Conservation (phyloP, 53 echinoderm and acorn worm genomes). For the Paracentrotus lividus region DNA sequence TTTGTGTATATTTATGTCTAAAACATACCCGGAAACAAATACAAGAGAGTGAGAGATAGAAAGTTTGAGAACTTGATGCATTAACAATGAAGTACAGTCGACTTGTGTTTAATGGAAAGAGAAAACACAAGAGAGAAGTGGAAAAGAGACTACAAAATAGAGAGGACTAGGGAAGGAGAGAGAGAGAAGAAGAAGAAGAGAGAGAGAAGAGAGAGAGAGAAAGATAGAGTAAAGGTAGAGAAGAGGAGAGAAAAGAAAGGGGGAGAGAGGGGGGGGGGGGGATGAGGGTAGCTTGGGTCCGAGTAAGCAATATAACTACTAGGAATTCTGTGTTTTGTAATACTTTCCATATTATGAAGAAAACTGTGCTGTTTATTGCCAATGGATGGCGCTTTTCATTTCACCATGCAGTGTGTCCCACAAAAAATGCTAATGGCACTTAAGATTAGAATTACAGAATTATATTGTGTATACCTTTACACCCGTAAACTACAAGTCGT, state of each 20-base stretch:
- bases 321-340: no score
- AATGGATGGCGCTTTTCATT: not conserved
- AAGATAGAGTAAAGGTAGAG: not conserved
- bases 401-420: no score
- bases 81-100: no score
- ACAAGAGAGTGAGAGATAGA: not conserved
- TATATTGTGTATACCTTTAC: no score
- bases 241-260: not conserved
- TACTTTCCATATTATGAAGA: not conserved
- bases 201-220: not conserved
- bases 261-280: not conserved
- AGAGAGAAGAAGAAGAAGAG: not conserved
- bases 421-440: no score
- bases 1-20: no score
- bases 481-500: no score
- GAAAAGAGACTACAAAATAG: not conserved
- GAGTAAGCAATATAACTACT: no score
- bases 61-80: not conserved
- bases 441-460: no score
- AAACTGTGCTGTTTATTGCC: not conserved
- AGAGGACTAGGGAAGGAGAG: not conserved
- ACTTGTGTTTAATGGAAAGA: not conserved
- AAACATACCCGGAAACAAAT: no score
- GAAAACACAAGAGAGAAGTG: conserved; percentile 33
- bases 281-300: no score